These are phyloP conservation scores for Agrilus planipennis DNA, from an alignment of 1,140 invertebrate genomes.

Conservation along the genomic window DNA sequence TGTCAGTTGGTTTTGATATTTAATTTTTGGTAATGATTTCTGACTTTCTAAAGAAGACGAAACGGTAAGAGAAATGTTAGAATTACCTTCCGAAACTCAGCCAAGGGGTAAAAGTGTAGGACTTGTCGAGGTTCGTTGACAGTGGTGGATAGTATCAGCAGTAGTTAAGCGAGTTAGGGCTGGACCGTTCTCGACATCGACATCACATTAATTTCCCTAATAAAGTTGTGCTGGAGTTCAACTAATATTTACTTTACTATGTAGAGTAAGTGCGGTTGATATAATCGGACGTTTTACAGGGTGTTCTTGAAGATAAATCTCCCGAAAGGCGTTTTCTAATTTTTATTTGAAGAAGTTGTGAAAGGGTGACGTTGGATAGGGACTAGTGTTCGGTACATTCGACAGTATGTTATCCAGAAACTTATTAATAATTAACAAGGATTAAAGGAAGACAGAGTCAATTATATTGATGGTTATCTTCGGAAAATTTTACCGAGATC, in stretches of 20 bases:
- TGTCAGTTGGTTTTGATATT: too few species aligned
- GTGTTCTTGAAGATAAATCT: slow-evolving; percentile 24
- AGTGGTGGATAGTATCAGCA: too few species aligned
- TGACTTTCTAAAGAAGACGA: too few species aligned
- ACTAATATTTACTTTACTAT: slow-evolving; percentile 29
- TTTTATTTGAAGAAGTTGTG: slow-evolving; percentile 19
- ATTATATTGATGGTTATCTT: too few species aligned
- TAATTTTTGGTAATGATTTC: too few species aligned
- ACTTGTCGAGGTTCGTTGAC: slow-evolving; percentile 1
- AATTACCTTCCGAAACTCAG: neutral
- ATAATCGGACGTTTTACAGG: slow-evolving; percentile 27
- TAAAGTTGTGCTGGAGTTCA: slow-evolving; percentile 22
- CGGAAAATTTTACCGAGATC: too few species aligned
- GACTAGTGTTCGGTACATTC: neutral
- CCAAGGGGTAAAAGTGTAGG: neutral
- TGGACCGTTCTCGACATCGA: slow-evolving; percentile 2
- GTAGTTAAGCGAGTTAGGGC: too few species aligned
- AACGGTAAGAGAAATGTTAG: neutral
- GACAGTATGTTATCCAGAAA: too few species aligned
- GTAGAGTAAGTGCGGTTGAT: slow-evolving; percentile 32
- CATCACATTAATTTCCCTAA: slow-evolving; percentile 25
- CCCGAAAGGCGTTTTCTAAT: slow-evolving; percentile 23
- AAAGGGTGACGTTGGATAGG: slow-evolving; percentile 4
- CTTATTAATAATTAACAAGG: too few species aligned
- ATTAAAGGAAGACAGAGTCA: too few species aligned